Evolutionary conservation across 2,113 vertebrate genomes (phyloP), one percentile per base, ranked within the genome.

Genomic region (Podarcis muralis): DNA sequence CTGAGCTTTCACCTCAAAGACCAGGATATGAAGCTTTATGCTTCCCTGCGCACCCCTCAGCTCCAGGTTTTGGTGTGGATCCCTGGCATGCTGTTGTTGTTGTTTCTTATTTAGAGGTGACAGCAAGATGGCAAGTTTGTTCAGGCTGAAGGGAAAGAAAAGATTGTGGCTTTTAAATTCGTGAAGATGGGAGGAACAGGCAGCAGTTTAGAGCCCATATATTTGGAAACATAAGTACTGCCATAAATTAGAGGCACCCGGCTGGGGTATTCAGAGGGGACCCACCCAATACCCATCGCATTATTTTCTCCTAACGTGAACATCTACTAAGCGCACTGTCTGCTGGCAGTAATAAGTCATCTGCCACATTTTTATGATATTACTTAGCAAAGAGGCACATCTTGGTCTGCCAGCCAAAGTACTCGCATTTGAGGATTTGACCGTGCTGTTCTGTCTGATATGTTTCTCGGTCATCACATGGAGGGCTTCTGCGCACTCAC

Each of bases 151-250:
- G 81, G 83, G 77, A 75, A 82, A 88, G 83, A 86, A 68, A 0
- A 59, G 23, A 57, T 25, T 13, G 5, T 37, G 23, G 75, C 43
- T 43, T 37, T 68, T 53, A 15, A 84, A 86, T 78, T 1, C 0
- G 0, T 20, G 48, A 53, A 53, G 48, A 79, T 43, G 74, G 75
- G 6, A 78, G 37, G 62, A 43, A 37, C 3, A 16, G 12, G 84
- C 92, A 81, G 76, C 80, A 72, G 35, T 87, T 82, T 11, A 84
- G 80, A 65, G 43, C 59, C 30, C 25, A 4, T 11, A 48, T 80
- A 88, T 35, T 76, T 0, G 0, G 59, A 79, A 8, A 77, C 0
- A 2, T 3, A 16, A 68, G 11, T 0, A 0, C 4, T 20, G 32
- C 84, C 48, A 1, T 57, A 69, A 87, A 78, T 88, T 69, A 69